Conservation (phyloP, 2,888 invertebrate genomes). For the Deilephila porcellus region DNA sequence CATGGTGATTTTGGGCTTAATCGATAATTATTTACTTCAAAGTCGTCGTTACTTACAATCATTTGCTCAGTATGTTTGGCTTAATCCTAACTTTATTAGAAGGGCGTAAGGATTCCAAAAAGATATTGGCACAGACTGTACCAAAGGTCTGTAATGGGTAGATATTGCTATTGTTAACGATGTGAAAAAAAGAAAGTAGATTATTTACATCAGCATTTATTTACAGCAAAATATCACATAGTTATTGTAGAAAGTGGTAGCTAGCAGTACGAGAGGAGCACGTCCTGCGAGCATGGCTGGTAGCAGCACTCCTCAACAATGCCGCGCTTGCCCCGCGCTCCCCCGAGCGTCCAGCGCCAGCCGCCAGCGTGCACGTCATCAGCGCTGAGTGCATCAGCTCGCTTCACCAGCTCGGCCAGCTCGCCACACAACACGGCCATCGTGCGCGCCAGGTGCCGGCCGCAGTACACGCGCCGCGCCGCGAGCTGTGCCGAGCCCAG, state of each 20-base stretch:
- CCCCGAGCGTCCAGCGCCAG: conserved; percentile 14
- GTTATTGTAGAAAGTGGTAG: no score
- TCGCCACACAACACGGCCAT: conserved; percentile 2
- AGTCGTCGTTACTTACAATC: no score
- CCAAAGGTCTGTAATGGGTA: background rate
- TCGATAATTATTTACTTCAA: no score
- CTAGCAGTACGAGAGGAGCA: conserved; percentile 6
- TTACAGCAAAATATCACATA: conserved; percentile 3
- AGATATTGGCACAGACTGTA: background rate
- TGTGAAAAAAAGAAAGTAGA: background rate
- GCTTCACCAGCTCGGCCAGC: conserved; percentile 14
- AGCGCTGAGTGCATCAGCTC: background rate
- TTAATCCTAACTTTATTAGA: no score
- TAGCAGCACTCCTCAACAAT: conserved; percentile 29
- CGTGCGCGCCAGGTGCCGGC: conserved; percentile 6
- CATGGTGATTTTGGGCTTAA: no score
- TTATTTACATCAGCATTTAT: background rate
- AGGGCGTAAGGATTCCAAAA: no score
- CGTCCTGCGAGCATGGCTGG: conserved; percentile 9
- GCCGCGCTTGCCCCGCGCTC: conserved; percentile 13
- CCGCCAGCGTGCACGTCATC: background rate
- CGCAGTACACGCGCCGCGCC: conserved; percentile 2
- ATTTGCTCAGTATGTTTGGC: no score
- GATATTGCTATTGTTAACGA: background rate
- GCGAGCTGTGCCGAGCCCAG: background rate